Evolutionary conservation across 2,113 vertebrate genomes (phyloP), one percentile per base, ranked within the genome.

Genomic region (Bujurquina vittata): DNA sequence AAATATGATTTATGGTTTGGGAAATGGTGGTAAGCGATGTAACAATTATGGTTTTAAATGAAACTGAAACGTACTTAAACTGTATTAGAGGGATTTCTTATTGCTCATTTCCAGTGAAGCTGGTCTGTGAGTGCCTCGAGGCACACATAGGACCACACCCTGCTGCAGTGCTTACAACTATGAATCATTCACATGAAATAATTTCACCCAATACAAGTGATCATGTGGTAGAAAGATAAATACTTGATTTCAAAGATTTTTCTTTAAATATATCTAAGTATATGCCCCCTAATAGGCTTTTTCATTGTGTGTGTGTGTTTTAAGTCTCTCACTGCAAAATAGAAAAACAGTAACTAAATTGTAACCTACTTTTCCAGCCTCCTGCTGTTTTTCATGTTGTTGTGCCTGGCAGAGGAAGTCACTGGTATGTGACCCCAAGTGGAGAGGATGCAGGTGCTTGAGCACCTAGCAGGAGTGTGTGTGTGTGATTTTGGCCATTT

Each of bases 361-460:
- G 26, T 72, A 18, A 72, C 43, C 8, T 43, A 29, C 23, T 31
- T 72, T 49, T 49, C 52, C 17, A 72, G 65, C 65, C 43, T 0
- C 65, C 52, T 75, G 23, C 46, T 61, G 61, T 49, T 35, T 57
- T 11, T 46, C 77, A 75, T 69, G 72, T 43, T 84, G 58, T 84
- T 82, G 63, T 81, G 31, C 17, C 69, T 54, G 79, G 49, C 61
- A 75, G 77, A 91, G 88, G 91, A 92, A 91, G 65, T 86, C 67
- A 40, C 83, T 87, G 90, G 86, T 89, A 69, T 72, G 80, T 91
- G 84, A 89, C 89, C 87, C 79, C 11, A 18, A 52, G 46, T 75
- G 7, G 26, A 90, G 83, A 94, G 90, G 90, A 94, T 91, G 86
- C 88, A 94, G 90, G 89, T 93, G 91, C 46, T 31, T 72, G 17